Base-by-base conservation (phyloP, 23 tunicate species). In the Pegea sp. region DNA sequence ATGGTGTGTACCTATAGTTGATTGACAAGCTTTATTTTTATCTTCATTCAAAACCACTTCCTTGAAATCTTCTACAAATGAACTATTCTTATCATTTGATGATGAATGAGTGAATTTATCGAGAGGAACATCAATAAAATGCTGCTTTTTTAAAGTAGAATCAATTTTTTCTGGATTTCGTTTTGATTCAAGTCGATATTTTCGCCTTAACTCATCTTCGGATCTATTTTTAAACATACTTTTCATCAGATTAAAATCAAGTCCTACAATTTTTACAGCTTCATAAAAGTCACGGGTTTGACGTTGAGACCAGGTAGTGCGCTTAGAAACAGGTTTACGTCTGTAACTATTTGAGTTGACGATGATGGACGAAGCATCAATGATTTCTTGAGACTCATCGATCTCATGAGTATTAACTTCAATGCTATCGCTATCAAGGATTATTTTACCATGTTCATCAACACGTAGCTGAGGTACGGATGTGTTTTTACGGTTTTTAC, bases 371-470 rank as follows among this genome's bases (percentile, higher is more conserved):
- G 68, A 61, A 0, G 65, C 26, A 5, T 66, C 60, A 48, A 31
- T 42, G 6, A 72, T 53, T 24, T 28, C 57, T 27, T n/a, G n/a
- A n/a, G 46, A 46, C 1, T 38, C 70, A 5, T 65, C 59, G 11
- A 48, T 61, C 22, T 65, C 57, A 3, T 72, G 66, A 18, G 69
- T 54, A 26, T 80, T 76, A 11, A 76, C 62, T 20, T 55, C 62
- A 28, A 80, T 51, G 30, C 93, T 80, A 23, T 80, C 93, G 46
- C 72, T 80, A 61, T 80, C 93, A 33, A 80, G 27, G 23, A 80
- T 75, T 42, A 80, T 53, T 26, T 64, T 52, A 22, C 93, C 93
- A 56, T 80, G 75, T 60, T 80, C 93, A 31, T 69, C 67, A 5
- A 80, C 44, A 24, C 93, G 60, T 0, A 80, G 60, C 57, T 80